Evolutionary conservation across 2,113 vertebrate genomes (phyloP).

Genomic region (Phylloscopus trochiloides): DNA sequence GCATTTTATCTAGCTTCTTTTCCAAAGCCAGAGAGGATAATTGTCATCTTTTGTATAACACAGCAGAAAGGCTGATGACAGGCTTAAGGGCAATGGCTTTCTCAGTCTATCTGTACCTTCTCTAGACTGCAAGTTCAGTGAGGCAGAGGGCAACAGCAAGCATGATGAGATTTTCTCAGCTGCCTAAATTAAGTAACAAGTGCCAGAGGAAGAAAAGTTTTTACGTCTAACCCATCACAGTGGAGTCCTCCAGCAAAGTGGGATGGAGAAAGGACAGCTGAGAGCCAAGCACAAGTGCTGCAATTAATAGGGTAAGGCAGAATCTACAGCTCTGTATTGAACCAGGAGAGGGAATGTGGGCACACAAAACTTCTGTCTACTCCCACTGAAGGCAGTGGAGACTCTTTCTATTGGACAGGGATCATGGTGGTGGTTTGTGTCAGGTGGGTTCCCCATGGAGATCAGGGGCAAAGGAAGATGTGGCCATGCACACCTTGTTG

Average conservation of each 20-base stretch:
- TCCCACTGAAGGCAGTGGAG: neutral
- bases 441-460: accelerated
- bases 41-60: neutral
- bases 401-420: neutral
- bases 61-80: neutral
- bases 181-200: neutral
- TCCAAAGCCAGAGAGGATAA: neutral
- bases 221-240: neutral
- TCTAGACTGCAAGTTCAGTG: neutral
- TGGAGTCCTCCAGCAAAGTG: neutral
- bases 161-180: neutral
- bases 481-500: neutral
- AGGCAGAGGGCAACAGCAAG: neutral
- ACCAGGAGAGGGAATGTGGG: neutral
- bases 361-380: neutral
- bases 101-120: neutral
- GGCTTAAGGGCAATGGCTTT: neutral
- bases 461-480: neutral
- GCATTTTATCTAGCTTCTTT: slow-evolving; percentile 23
- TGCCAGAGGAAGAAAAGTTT: neutral
- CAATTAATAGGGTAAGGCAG: neutral
- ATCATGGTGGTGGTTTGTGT: neutral
- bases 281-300: neutral
- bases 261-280: neutral
- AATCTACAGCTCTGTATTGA: neutral